phyloP scores from a whole-genome alignment of 2,113 vertebrate species.

The Progne subis region DNA sequence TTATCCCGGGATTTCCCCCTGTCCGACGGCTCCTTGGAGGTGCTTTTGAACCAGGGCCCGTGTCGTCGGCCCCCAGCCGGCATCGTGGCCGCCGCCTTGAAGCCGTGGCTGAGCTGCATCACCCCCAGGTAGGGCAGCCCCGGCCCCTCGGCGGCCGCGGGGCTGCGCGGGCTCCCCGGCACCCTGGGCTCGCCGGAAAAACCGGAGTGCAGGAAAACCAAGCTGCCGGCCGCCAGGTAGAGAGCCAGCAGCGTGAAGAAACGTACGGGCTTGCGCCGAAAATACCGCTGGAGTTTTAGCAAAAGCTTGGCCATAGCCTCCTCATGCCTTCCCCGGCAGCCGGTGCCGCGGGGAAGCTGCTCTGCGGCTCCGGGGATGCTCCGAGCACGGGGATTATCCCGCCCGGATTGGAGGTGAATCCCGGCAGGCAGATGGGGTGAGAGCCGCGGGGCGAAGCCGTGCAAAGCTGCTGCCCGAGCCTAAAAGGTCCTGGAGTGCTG shows the following conservation, averaged over 20 bases:
- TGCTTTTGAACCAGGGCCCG: constrained; percentile 82
- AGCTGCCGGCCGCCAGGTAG: constrained; percentile 90
- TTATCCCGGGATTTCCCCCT: constrained; percentile 74
- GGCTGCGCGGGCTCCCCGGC: neutral
- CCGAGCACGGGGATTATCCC: rapidly evolving
- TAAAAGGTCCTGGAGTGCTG: neutral
- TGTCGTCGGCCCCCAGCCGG: constrained; percentile 70
- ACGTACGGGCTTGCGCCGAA: constrained; percentile 88
- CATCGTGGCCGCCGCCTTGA: constrained; percentile 64
- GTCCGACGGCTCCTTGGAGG: constrained; percentile 63
- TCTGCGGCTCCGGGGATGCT: neutral
- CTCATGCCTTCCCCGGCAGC: constrained; percentile 66
- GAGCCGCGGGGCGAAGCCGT: rapidly evolving
- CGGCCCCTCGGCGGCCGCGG: neutral
- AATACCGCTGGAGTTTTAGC: constrained; percentile 91
- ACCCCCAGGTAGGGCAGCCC: constrained; percentile 77
- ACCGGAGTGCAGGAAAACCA: constrained; percentile 90
- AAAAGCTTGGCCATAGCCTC: constrained; percentile 89
- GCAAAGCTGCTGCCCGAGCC: neutral
- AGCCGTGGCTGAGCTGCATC: constrained; percentile 75
- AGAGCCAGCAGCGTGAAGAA: constrained; percentile 93
- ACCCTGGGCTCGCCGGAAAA: constrained; percentile 77
- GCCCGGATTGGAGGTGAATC: neutral
- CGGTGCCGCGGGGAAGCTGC: neutral
- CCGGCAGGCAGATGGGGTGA: rapidly evolving